Base-by-base conservation (phyloP, 2,888 invertebrate genomes). In the Coelogynopora nodosa region DNA sequence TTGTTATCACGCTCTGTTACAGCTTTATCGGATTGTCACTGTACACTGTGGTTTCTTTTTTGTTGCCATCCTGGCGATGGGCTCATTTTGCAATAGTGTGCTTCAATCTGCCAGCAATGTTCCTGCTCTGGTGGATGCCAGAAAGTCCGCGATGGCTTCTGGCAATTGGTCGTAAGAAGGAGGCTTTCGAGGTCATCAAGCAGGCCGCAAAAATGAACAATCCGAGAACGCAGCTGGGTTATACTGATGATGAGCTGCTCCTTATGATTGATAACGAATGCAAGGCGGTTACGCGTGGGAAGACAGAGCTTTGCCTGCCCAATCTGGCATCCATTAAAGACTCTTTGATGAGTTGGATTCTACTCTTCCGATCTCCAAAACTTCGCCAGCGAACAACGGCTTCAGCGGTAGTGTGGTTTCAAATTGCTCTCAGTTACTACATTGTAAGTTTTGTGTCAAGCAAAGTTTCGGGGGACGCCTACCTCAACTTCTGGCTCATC, bases 71-170 rank as follows among this genome's bases (percentile, higher is more conserved):
- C 18, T 74, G 74, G 74, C 74, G 74, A 2, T 74, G 74, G 74
- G 27, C 5, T 74, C 74, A 74, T 23, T 74, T 2, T 23, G 74
- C 74, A 5, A 13, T 74, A 74, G 5, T 5, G 5, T 23, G 18
- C 23, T 10, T 5, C 5, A 13, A 74, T 23, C 27, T 13, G 5
- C 5, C 74, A 23, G 18, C 23, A 26, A 13, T 74, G 2, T 5
- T 74, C 2, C 74, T 74, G 18, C 2, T 23, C 27, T 74, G 74
- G 74, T 74, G 74, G 74, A 10, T 74, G 5, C 23, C 23, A 23
- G 74, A 74, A 74, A 74, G 23, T 74, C 74, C 74, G 5, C 74
- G 74, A 74, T 74, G 74, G 74, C 27, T 74, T 2, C 5, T 74
- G 2, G 18, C 27, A 74, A 74, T 5, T 23, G 74, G 74, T 2